phyloP scores from a whole-genome alignment of 1,140 invertebrate genomes.

The Rhizoglyphus robini region DNA sequence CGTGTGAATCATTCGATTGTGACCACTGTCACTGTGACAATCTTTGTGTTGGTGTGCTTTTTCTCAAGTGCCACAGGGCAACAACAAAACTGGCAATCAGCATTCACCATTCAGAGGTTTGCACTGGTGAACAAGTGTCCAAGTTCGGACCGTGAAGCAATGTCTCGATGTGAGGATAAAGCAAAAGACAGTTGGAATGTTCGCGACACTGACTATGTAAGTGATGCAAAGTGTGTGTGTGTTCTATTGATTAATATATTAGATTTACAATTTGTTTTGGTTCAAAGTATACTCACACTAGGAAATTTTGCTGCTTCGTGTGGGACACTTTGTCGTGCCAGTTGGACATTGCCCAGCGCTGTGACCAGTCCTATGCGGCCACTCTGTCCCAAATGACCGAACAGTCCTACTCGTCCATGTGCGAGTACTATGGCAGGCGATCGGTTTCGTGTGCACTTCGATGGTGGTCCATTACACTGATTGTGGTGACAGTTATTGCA shows the following conservation, averaged over 20 bases:
- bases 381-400: not conserved
- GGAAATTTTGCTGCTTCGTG: conserved; percentile 11
- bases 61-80: no score
- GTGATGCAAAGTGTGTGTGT: not conserved
- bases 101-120: no score
- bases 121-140: not conserved
- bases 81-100: no score
- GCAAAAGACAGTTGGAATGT: not conserved
- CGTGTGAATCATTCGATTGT: no score
- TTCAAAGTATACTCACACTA: not conserved
- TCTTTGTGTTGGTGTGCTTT: no score
- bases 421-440: not conserved
- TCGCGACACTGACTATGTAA: not conserved
- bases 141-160: not conserved
- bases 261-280: not conserved
- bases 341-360: not conserved
- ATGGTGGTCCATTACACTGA: conserved; percentile 14
- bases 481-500: not conserved
- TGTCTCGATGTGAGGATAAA: not conserved
- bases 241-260: not conserved
- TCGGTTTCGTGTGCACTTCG: not conserved
- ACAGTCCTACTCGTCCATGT: not conserved
- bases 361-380: not conserved
- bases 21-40: no score
- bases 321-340: conserved; percentile 8